A percentile compares a stretch with the other conserved stretches of the same genome.
Evolutionary conservation across 2,113 vertebrate genomes (phyloP).

Genomic region (Psephotus haematonotus): DNA sequence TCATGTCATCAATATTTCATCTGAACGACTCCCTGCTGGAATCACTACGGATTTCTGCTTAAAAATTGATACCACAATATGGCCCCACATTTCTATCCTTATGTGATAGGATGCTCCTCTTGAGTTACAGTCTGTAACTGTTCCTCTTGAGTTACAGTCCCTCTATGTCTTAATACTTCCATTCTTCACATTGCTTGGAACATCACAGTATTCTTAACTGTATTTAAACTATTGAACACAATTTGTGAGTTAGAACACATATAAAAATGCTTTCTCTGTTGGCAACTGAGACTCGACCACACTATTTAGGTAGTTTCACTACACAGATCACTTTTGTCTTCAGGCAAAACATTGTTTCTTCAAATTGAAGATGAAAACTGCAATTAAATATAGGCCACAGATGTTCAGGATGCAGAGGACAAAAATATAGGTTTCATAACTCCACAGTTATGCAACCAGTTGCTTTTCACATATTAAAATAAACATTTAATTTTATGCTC

Average conservation of each 20-base stretch:
- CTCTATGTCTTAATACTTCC: not conserved
- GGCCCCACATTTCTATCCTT: not conserved
- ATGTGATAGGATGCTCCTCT: not conserved
- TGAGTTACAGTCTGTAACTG: not conserved
- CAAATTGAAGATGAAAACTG: conserved; percentile 47
- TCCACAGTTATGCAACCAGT: conserved; percentile 60
- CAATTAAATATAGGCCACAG: conserved; percentile 71
- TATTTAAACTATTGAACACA: not conserved
- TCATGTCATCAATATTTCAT: conserved; percentile 49
- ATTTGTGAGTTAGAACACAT: not conserved
- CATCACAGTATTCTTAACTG: not conserved
- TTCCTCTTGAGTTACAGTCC: not conserved
- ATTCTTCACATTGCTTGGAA: not conserved
- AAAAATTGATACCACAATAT: conserved; percentile 40
- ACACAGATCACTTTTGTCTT: conserved; percentile 51
- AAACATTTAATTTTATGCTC: conserved; percentile 23
- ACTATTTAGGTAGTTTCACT: conserved; percentile 32
- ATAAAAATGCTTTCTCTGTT: conserved; percentile 25
- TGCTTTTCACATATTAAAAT: conserved; percentile 53
- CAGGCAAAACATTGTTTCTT: conserved; percentile 64
- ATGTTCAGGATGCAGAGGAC: conserved; percentile 58
- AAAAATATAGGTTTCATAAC: conserved; percentile 68
- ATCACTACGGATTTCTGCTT: conserved; percentile 22
- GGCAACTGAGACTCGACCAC: not conserved
- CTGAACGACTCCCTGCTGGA: not conserved